Evolutionary conservation across 2,888 invertebrate genomes (phyloP).

Genomic region (Pinctada fucata): DNA sequence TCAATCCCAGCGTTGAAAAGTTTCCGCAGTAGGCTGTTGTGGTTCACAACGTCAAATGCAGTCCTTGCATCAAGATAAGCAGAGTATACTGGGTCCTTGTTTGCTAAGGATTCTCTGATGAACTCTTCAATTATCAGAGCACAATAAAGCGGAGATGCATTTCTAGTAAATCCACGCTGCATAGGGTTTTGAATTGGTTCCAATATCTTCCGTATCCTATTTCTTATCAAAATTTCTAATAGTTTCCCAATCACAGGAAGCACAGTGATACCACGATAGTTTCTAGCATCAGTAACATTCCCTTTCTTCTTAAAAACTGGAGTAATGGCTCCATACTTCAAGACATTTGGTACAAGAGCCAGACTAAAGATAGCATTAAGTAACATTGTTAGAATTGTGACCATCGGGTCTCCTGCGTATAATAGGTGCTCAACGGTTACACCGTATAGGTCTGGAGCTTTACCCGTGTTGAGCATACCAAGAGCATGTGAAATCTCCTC

Average conservation of each 20-base stretch:
- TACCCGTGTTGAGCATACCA: not conserved
- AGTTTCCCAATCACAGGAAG: slow-evolving; percentile 8
- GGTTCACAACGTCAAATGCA: no score
- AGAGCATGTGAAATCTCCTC: not conserved
- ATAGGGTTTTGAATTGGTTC: slow-evolving; percentile 12
- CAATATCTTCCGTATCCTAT: not conserved
- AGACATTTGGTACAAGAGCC: not conserved
- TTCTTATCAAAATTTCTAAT: not conserved
- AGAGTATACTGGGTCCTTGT: not conserved
- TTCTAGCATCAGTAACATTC: slow-evolving; percentile 7
- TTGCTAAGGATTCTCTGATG: slow-evolving; percentile 3
- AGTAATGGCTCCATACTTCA: slow-evolving; percentile 1
- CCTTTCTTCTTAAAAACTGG: slow-evolving; percentile 25
- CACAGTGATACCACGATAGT: slow-evolving; percentile 14
- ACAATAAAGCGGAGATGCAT: slow-evolving; percentile 19
- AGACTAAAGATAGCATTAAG: not conserved
- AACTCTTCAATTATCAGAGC: slow-evolving; percentile 26
- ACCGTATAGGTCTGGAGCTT: not conserved
- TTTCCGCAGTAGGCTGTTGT: no score
- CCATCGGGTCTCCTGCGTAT: not conserved
- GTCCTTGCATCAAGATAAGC: no score
- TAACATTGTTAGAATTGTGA: not conserved
- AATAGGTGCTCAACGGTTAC: not conserved
- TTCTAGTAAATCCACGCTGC: slow-evolving; percentile 28
- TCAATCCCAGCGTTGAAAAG: no score